These are phyloP conservation scores for Dicaeum eximium DNA, from an alignment of 2,113 vertebrate genomes.

Conservation along the genomic window DNA sequence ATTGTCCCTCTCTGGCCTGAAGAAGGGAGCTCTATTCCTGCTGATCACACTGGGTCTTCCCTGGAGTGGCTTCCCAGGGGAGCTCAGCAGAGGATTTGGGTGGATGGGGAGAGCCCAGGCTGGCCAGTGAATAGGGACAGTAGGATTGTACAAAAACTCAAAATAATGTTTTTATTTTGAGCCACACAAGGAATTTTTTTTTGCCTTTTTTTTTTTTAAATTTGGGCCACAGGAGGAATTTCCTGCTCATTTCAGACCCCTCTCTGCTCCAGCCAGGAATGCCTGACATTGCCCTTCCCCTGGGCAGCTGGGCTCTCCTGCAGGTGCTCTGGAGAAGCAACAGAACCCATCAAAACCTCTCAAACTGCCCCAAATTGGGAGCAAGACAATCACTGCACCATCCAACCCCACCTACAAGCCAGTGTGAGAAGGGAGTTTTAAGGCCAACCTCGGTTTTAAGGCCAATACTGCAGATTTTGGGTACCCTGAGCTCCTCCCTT, in stretches of 20 bases:
- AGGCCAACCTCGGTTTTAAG: neutral
- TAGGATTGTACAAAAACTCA: rapidly evolving
- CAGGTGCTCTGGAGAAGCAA: neutral
- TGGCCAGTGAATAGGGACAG: neutral
- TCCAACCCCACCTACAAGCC: neutral
- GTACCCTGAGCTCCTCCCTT: neutral
- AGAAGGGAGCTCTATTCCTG: neutral
- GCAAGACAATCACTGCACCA: rapidly evolving
- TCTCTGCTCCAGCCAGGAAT: neutral
- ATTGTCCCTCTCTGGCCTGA: conserved; percentile 9
- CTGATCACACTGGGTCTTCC: neutral
- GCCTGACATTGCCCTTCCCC: neutral
- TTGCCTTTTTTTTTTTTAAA: too few relatives aligned
- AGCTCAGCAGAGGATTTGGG: neutral
- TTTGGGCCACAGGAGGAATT: neutral
- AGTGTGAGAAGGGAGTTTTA: neutral
- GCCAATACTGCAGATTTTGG: rapidly evolving
- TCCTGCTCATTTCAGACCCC: neutral
- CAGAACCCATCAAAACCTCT: neutral
- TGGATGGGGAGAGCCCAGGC: neutral
- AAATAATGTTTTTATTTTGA: neutral
- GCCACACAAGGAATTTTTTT: neutral
- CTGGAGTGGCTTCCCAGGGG: neutral
- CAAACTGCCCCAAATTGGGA: neutral
- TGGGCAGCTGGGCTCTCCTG: neutral